Percentiles rank a stretch among this genome's conserved stretches.
Conservation (phyloP, 23 tunicate genomes). For the Halocynthia aurantium region DNA sequence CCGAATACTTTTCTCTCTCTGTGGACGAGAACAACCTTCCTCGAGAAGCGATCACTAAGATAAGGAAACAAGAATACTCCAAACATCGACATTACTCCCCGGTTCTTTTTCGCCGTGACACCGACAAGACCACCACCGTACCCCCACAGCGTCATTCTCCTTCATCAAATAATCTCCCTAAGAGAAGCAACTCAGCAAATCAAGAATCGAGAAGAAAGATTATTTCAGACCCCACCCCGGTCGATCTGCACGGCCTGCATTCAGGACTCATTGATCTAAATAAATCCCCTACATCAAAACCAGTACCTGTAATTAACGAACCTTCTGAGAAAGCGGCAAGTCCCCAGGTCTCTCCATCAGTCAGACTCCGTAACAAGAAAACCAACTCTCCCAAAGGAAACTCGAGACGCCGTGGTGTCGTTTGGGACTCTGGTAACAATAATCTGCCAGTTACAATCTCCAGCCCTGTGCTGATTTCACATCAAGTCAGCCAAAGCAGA, state of each 20-base stretch:
- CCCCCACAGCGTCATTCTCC: no score
- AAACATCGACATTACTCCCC: no score
- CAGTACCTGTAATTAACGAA: not conserved
- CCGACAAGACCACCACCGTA: no score
- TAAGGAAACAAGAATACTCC: no score
- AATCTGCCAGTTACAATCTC: not conserved
- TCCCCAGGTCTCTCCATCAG: slow-evolving; percentile 1
- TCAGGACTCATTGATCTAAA: slow-evolving; percentile 24
- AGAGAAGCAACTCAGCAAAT: no score
- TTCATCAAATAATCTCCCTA: no score
- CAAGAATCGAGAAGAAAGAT: no score
- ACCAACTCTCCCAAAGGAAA: slow-evolving; percentile 13
- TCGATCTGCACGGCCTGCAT: slow-evolving; percentile 39
- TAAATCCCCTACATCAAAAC: not conserved
- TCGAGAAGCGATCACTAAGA: no score
- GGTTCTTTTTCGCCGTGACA: no score
- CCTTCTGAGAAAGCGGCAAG: slow-evolving; percentile 1
- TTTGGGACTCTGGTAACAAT: not conserved
- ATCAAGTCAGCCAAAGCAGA: not conserved
- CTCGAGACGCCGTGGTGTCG: slow-evolving; percentile 1
- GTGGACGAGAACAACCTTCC: no score
- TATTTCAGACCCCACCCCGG: slow-evolving; percentile 27
- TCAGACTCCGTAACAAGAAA: slow-evolving; percentile 9
- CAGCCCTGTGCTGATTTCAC: slow-evolving; percentile 20
- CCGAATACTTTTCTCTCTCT: no score